A percentile compares a stretch with the other conserved stretches of the same genome.
phyloP scores from a whole-genome alignment of 2,888 invertebrate species.

The Caenorhabditis sp. region DNA sequence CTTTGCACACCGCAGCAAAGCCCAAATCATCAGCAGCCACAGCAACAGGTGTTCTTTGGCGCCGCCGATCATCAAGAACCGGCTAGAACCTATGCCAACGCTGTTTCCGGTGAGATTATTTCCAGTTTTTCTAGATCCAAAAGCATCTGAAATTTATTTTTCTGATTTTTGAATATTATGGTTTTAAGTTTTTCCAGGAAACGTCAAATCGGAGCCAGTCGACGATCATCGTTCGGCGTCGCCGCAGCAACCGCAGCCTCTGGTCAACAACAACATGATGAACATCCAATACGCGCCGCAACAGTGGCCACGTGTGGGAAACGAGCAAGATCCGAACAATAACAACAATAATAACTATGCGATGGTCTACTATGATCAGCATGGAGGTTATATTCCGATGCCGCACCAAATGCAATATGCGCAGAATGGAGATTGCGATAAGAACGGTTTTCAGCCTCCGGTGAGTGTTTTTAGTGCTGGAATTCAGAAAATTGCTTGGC shows the following conservation, averaged over 20 bases:
- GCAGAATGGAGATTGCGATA: constrained; percentile 8
- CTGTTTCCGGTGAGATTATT: constrained; percentile 30
- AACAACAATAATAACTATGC: constrained; percentile 3
- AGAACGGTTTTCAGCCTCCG: not conserved
- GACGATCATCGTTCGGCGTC: not conserved
- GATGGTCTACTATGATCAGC: not conserved
- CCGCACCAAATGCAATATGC: not conserved
- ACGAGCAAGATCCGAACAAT: constrained; percentile 4
- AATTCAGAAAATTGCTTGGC: too few species aligned
- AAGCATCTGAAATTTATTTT: not conserved
- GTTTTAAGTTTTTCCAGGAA: constrained; percentile 3
- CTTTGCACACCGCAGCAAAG: constrained; percentile 18
- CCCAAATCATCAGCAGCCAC: not conserved
- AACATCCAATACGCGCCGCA: not conserved
- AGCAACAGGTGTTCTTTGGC: constrained; percentile 27
- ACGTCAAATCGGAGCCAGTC: not conserved
- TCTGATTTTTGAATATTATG: not conserved
- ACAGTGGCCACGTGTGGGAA: not conserved
- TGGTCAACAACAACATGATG: constrained; percentile 1
- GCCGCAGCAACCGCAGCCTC: not conserved
- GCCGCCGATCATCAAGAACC: constrained; percentile 24
- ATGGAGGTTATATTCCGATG: not conserved
- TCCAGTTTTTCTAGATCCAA: not conserved
- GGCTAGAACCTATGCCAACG: constrained; percentile 31
- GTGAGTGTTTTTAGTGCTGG: not conserved